Evolutionary conservation across 1,140 invertebrate genomes (phyloP).

Genomic region (Probaryconus sp.): DNA sequence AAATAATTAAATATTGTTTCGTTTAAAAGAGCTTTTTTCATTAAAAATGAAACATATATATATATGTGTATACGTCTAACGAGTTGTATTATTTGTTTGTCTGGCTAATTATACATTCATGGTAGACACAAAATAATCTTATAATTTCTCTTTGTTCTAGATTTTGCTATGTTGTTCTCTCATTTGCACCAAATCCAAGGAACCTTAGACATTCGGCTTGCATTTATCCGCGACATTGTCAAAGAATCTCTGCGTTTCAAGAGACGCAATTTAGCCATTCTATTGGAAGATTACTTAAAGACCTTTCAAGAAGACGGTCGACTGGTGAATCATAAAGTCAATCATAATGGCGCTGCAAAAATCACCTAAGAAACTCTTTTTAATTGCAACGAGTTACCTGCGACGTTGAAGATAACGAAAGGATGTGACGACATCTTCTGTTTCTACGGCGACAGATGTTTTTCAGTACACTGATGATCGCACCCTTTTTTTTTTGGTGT

Average conservation of each 20-base stretch:
- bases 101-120: not conserved
- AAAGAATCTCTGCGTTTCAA: constrained; percentile 90
- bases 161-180: constrained; percentile 85
- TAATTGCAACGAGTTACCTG: not conserved
- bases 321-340: constrained; percentile 71
- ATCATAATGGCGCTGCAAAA: constrained; percentile 75
- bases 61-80: too few species aligned
- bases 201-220: constrained; percentile 82
- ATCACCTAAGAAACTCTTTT: constrained; percentile 72
- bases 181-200: constrained; percentile 86
- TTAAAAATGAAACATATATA: too few species aligned
- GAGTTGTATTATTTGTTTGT: too few species aligned
- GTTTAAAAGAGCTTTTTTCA: too few species aligned
- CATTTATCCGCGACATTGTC: constrained; percentile 86
- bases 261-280: constrained; percentile 83
- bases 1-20: too few species aligned
- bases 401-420: not conserved
- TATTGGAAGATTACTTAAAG: constrained; percentile 78
- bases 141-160: constrained; percentile 77
- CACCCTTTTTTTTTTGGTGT: constrained; percentile 5
- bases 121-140: not conserved
- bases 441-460: constrained; percentile 7
- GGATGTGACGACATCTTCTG: not conserved
- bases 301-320: constrained; percentile 72
- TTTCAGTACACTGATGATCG: not conserved